Percentiles rank a stretch among this genome's conserved stretches.
Evolutionary conservation across 2,113 vertebrate genomes (phyloP).

Genomic region (Brienomyrus brachyistius): DNA sequence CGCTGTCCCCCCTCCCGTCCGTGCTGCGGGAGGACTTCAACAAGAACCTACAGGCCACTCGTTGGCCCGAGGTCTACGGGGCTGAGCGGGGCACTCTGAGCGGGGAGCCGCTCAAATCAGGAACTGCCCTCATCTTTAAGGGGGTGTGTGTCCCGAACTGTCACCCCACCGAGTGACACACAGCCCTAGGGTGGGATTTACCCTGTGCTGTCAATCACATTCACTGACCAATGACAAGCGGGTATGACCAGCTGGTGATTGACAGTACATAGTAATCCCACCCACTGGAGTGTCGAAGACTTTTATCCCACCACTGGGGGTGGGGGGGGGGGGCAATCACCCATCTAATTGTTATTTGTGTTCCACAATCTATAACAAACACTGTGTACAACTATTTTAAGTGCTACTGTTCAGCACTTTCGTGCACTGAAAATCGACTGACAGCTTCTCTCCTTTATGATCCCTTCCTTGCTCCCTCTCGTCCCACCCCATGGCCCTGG

Average conservation of each 20-base stretch:
- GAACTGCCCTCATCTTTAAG: conserved; percentile 94
- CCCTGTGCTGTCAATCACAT: background rate
- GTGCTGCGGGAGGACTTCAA: conserved; percentile 94
- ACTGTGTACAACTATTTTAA: background rate
- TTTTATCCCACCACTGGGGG: background rate
- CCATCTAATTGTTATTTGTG: background rate
- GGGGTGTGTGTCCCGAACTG: conserved; percentile 64
- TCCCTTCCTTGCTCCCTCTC: background rate
- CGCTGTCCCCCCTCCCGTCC: conserved; percentile 71
- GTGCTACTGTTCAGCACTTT: background rate
- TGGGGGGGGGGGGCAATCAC: background rate
- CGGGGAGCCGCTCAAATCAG: conserved; percentile 92
- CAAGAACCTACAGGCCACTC: conserved; percentile 80
- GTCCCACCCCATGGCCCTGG: background rate
- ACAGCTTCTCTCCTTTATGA: background rate
- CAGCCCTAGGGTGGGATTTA: background rate
- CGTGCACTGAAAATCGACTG: background rate
- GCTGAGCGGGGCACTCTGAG: conserved; percentile 88
- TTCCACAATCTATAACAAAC: background rate
- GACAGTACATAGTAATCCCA: background rate
- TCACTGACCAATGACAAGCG: background rate
- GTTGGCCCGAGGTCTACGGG: conserved; percentile 92
- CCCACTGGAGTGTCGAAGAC: background rate
- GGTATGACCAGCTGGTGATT: background rate
- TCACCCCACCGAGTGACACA: background rate